Evolutionary conservation across 2,797 vertebrate species (phyloP), one percentile per base, ranked within the genome.

Genomic region (Amniataba percoides): DNA sequence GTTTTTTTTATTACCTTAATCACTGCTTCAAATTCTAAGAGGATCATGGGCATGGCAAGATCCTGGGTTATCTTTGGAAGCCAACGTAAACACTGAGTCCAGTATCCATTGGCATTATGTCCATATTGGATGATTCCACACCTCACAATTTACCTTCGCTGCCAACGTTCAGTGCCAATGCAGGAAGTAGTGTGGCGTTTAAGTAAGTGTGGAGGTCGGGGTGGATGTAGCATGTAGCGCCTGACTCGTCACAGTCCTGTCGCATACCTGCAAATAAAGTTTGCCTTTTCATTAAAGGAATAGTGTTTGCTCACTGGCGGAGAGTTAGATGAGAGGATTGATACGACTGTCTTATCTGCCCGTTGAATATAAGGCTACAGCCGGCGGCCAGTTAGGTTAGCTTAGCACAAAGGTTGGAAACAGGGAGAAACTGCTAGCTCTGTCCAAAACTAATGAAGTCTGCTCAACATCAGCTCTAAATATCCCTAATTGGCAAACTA

Each of bases 201-300:
- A 55, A 62, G 67, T 9, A 43, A 40, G 59, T 40, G 56, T 69
- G 57, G 19, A 60, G 55, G 39, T 69, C 14, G 1, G 31, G 51
- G 36, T 31, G 59, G 59, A 7, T 59, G 18, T n/a, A 27, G 15
- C 31, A 58, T 64, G 77, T 68, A 55, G 46, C 4, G 46, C 4
- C 27, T 61, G 16, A 66, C 46, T 57, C 15, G 56, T n/a, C 36
- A 43, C 56, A 56, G n/a, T 19, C 48, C 21, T 70, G 34, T 62
- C 4, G 16, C 42, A 70, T 39, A 74, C 45, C 49, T 74, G 51
- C 62, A 71, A 25, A 74, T 68, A 59, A 62, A 25, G 53, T 40
- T 63, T 49, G 59, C 14, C 39, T 49, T 72, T 59, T 68, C 71
- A 68, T 80, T 71, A 49, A 68, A 71, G 40, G 53, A 39, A 23